Evolutionary conservation across 2,797 vertebrate genomes (phyloP).

Genomic region (Channallabes apus): DNA sequence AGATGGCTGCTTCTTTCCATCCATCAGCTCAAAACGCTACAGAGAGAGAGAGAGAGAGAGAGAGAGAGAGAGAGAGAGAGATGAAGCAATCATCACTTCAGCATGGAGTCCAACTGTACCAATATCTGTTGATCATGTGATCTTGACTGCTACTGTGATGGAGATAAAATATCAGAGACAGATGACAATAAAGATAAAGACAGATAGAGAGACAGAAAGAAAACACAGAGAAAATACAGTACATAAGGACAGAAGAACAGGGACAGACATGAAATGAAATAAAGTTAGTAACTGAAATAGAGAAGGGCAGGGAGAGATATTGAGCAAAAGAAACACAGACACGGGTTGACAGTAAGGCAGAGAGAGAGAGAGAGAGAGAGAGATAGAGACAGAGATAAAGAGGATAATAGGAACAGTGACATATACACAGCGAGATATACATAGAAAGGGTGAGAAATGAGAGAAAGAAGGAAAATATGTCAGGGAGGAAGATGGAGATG

Average conservation of each 20-base stretch:
- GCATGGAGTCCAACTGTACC: neutral
- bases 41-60: constrained; percentile 17
- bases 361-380: neutral
- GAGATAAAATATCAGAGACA: neutral
- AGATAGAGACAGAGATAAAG: too few species aligned
- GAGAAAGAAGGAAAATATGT: neutral
- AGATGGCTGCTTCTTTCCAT: constrained; percentile 65
- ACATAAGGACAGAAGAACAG: neutral
- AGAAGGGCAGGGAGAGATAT: constrained; percentile 6
- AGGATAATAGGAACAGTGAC: too few species aligned
- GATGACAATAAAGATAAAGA: neutral
- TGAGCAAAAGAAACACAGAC: neutral
- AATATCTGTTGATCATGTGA: neutral
- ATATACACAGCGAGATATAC: too few species aligned
- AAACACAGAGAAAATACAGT: too few species aligned
- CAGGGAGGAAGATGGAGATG: neutral
- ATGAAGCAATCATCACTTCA: neutral
- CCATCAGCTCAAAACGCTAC: constrained; percentile 88
- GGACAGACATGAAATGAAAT: neutral
- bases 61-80: neutral
- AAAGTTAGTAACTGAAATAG: neutral
- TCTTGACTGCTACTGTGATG: neutral
- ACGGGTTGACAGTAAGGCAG: neutral
- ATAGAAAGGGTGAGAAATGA: neutral
- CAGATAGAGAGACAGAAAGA: constrained; percentile 1